phyloP scores from a whole-genome alignment of 2,797 vertebrate genomes.

The Molossus alvarezi region DNA sequence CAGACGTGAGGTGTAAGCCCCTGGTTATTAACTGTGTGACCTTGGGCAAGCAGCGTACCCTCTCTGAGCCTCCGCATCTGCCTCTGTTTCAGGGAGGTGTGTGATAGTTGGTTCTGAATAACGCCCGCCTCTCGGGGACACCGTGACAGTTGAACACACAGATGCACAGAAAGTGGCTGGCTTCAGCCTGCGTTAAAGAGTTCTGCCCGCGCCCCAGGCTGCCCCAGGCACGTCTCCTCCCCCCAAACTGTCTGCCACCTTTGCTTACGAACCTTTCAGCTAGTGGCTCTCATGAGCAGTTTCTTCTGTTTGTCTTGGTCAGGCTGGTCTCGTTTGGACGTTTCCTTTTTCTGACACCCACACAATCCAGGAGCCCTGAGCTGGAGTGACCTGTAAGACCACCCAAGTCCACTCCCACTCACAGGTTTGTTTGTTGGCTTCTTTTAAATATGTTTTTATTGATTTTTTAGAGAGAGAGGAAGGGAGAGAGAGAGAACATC shows the following conservation, averaged over 20 bases:
- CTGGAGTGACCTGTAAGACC: background rate
- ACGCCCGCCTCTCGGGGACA: fast-evolving
- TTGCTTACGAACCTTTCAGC: background rate
- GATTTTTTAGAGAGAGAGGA: too few species aligned
- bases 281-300: background rate
- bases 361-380: background rate
- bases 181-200: fast-evolving
- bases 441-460: too few species aligned
- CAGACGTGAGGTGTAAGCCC: too few species aligned
- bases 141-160: fast-evolving
- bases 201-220: too few species aligned
- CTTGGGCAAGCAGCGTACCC: background rate
- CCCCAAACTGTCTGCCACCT: background rate
- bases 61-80: background rate
- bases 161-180: background rate
- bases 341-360: background rate
- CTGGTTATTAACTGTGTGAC: background rate
- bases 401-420: too few species aligned
- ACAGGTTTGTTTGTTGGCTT: too few species aligned
- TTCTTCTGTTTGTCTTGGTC: background rate
- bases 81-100: background rate
- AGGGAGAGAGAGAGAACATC: too few species aligned
- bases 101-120: too few species aligned
- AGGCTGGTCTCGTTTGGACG: background rate
- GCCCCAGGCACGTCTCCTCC: fast-evolving